Conservation (phyloP, 2,888 invertebrate species). For the Scaptomyza caliginosa region DNA sequence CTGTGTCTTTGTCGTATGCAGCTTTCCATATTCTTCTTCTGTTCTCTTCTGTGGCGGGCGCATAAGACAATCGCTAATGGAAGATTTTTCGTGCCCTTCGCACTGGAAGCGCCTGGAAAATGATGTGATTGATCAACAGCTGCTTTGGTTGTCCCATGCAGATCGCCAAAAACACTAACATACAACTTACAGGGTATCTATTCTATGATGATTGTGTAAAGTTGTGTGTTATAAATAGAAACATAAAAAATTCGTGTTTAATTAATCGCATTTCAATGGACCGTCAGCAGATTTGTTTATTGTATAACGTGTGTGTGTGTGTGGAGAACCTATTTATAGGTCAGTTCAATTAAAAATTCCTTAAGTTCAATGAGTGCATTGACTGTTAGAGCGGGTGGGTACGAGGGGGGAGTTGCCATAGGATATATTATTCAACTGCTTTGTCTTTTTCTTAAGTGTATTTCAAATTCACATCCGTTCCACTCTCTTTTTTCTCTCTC, state of each 20-base stretch:
- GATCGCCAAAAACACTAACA: conserved; percentile 1
- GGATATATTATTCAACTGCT: conserved; percentile 21
- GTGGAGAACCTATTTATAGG: conserved; percentile 36
- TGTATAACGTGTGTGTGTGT: conserved; percentile 18
- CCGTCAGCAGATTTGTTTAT: conserved; percentile 45
- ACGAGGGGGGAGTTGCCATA: background rate
- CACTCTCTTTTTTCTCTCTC: conserved; percentile 1
- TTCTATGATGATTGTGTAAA: conserved; percentile 10
- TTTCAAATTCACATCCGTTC: conserved; percentile 59
- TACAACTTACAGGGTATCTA: conserved; percentile 1
- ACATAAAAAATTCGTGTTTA: conserved; percentile 29
- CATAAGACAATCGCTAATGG: background rate
- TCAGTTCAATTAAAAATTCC: conserved; percentile 28
- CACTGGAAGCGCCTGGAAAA: background rate
- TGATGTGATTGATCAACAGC: conserved; percentile 1
- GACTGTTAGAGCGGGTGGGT: conserved; percentile 42
- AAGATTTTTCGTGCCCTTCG: conserved; percentile 10
- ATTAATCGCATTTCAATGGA: conserved; percentile 42
- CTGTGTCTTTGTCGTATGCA: background rate
- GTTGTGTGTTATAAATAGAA: conserved; percentile 30
- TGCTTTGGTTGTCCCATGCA: conserved; percentile 3
- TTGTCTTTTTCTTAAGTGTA: conserved; percentile 17
- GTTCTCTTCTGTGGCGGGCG: background rate
- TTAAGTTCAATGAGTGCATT: conserved; percentile 48
- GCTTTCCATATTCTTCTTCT: conserved; percentile 10